Evolutionary conservation across 2,797 vertebrate genomes (phyloP).

Genomic region (Hozukius guyotensis): DNA sequence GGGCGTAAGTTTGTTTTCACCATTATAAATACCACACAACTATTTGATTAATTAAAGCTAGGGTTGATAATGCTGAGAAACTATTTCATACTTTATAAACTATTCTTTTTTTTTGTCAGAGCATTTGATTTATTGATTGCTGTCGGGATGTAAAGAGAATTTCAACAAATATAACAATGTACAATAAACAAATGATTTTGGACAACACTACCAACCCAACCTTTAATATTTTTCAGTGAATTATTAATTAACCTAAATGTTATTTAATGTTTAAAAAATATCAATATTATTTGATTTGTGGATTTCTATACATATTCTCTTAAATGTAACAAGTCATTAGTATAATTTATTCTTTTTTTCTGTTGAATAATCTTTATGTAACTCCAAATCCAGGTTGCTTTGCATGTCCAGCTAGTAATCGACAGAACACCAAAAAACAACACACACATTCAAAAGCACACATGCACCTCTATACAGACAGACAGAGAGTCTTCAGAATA

Average conservation of each 20-base stretch:
- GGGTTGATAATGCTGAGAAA: too few species aligned
- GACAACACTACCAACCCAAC: too few species aligned
- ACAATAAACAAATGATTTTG: too few species aligned
- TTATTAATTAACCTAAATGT: not conserved
- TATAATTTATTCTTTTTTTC: not conserved
- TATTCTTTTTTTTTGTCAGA: too few species aligned
- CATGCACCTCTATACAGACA: not conserved
- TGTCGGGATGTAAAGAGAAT: too few species aligned
- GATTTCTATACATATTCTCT: not conserved
- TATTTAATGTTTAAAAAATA: not conserved
- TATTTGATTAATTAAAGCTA: not conserved
- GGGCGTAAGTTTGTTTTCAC: conserved; percentile 74
- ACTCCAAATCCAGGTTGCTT: not conserved
- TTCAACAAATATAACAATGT: too few species aligned
- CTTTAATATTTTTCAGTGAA: not conserved
- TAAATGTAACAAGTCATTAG: not conserved
- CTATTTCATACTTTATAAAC: too few species aligned
- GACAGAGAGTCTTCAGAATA: not conserved
- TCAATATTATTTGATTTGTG: not conserved
- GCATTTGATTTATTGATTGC: too few species aligned
- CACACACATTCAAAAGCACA: not conserved
- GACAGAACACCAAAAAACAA: not conserved
- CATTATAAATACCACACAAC: not conserved
- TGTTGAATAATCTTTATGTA: not conserved
- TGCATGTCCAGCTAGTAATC: not conserved